These are phyloP conservation scores for Capreolus pygargus DNA, from an alignment of 2,113 vertebrate genomes.

Conservation along the genomic window DNA sequence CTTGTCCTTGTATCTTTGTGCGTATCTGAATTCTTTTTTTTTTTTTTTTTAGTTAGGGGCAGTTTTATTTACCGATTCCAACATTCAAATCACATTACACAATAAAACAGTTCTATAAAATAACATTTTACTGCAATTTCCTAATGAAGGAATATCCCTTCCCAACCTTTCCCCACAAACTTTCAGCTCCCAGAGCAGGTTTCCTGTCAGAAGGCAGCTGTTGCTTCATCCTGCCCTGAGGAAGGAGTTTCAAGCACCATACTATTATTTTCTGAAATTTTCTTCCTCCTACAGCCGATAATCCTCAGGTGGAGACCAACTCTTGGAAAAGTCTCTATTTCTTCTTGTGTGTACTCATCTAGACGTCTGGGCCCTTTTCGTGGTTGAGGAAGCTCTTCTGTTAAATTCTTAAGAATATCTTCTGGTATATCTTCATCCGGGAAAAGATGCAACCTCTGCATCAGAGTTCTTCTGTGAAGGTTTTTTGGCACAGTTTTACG, in stretches of 20 bases:
- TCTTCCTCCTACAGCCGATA: conserved; percentile 65
- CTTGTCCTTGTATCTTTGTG: not conserved
- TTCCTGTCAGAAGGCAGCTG: not conserved
- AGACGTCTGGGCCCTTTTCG: too few relatives aligned
- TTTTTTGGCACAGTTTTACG: conserved; percentile 93
- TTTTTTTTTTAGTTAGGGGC: not conserved
- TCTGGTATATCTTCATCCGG: conserved; percentile 83
- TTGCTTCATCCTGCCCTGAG: not conserved
- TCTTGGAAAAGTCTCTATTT: too few relatives aligned
- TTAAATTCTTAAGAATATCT: too few relatives aligned
- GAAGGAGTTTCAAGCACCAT: not conserved
- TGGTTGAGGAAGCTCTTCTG: too few relatives aligned
- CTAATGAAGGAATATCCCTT: not conserved
- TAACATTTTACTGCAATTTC: not conserved
- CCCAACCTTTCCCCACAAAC: not conserved
- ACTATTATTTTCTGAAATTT: not conserved
- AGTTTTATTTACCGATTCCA: conserved; percentile 19
- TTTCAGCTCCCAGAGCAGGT: not conserved
- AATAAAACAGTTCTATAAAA: not conserved
- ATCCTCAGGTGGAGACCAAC: conserved; percentile 70
- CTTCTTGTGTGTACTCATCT: too few relatives aligned
- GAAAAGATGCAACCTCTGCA: conserved; percentile 95
- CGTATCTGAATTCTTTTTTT: not conserved
- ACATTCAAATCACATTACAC: not conserved
- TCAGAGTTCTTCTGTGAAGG: conserved; percentile 92